Evolutionary conservation across 1,140 invertebrate genomes (phyloP), one percentile per base, ranked within the genome.

Genomic region (Sycophaga agraensis): DNA sequence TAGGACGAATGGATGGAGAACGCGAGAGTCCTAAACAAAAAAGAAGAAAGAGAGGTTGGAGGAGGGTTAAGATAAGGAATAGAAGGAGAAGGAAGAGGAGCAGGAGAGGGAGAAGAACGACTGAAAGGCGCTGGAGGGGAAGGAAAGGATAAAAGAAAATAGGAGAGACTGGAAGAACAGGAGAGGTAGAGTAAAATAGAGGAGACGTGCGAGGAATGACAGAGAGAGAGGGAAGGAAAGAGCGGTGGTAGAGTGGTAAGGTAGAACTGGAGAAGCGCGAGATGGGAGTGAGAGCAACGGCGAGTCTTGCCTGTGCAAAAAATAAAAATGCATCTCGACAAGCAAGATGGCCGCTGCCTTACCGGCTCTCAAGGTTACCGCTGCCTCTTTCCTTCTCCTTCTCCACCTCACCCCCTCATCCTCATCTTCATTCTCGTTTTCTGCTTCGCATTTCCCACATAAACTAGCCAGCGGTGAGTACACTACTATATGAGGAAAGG

Each of bases 291-390:
- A 34, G 16, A 34, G 17, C n/a, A 4, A 45, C 42, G 21, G n/a
- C 28, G 28, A 11, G 28, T 11, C 28, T 4, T 11, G 28, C 28
- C 11, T 42, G 40, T 19, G 40, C 40, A 42, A 42, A 42, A 42
- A 42, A 19, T 2, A 31, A 78, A 78, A 79, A 72, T 78, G 76
- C 77, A 78, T 77, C 72, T 73, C 68, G 66, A 34, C 67, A 31
- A 31, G 50, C 71, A 79, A 79, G 73, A 79, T 78, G 74, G 77
- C 75, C 73, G 76, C 28, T 59, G 28, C 50, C 70, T 72, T 67
- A 75, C 70, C 73, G 70, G 74, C 67, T 76, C 73, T 76, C 77
- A 78, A 78, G 76, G 76, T 79, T 78, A 74, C 70, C 67, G 68
- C 67, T 64, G 26, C 28, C 28, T 54, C 28, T 53, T 43, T 45